These are phyloP conservation scores for Apistogramma diplotaenia DNA, from an alignment of 2,113 vertebrate genomes.

Conservation along the genomic window DNA sequence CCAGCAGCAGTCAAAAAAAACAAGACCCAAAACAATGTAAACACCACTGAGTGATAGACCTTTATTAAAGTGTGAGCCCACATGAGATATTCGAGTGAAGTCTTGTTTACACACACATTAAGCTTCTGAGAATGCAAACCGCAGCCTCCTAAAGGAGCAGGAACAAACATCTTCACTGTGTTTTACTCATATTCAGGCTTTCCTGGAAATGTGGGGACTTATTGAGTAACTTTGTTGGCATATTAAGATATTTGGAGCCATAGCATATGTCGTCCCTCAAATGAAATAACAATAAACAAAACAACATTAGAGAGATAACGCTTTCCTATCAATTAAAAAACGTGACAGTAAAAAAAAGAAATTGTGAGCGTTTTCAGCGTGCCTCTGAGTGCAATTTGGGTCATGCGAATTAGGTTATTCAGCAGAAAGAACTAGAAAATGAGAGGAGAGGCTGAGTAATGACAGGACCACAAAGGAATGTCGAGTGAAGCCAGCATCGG, in stretches of 20 bases:
- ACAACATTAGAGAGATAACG: slow-evolving; percentile 8
- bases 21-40: not conserved
- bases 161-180: not conserved
- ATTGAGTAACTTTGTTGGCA: not conserved
- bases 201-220: not conserved
- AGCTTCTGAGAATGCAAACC: slow-evolving; percentile 11
- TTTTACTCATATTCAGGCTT: not conserved
- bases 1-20: not conserved
- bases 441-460: slow-evolving; percentile 54
- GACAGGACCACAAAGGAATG: slow-evolving; percentile 69
- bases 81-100: not conserved
- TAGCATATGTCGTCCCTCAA: not conserved
- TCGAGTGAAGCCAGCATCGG: slow-evolving; percentile 10
- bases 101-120: slow-evolving; percentile 25
- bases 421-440: slow-evolving; percentile 55
- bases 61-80: slow-evolving; percentile 34
- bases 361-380: slow-evolving; percentile 15
- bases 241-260: not conserved
- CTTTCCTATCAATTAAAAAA: slow-evolving; percentile 36
- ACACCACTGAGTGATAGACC: not conserved
- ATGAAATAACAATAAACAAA: slow-evolving; percentile 4
- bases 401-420: slow-evolving; percentile 68
- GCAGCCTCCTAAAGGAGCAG: not conserved
- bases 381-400: slow-evolving; percentile 62
- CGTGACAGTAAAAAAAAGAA: slow-evolving; percentile 20